phyloP scores from a whole-genome alignment of 2,888 invertebrate genomes.

The Allolobophora icterica region DNA sequence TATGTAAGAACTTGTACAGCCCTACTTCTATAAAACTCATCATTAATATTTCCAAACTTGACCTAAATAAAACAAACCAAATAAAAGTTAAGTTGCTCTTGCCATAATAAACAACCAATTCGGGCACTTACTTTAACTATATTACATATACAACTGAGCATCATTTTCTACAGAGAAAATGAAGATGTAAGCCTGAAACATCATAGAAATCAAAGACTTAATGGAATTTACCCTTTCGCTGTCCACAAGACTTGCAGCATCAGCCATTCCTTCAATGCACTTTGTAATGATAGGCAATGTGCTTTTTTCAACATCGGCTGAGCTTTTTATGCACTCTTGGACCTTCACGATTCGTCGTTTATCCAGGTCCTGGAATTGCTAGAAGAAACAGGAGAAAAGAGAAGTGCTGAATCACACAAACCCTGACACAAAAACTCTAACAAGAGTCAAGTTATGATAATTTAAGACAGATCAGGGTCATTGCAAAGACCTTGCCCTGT shows the following conservation, averaged over 20 bases:
- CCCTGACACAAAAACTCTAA: too few relatives aligned
- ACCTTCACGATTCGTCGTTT: conserved; percentile 92
- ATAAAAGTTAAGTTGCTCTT: not conserved
- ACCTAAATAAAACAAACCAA: not conserved
- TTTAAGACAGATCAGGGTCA: too few relatives aligned
- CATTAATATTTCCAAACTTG: not conserved
- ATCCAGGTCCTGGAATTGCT: conserved; percentile 71
- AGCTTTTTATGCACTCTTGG: conserved; percentile 86
- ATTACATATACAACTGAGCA: not conserved
- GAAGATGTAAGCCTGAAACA: not conserved
- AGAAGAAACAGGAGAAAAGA: not conserved
- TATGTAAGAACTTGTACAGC: not conserved
- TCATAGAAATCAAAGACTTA: not conserved
- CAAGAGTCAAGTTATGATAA: too few relatives aligned
- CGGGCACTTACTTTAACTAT: not conserved
- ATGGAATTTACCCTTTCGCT: conserved; percentile 67
- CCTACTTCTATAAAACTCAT: too few relatives aligned
- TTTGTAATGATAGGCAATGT: conserved; percentile 95
- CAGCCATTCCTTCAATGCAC: conserved; percentile 92
- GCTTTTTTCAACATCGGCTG: conserved; percentile 88
- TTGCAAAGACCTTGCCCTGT: too few relatives aligned
- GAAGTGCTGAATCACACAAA: not conserved
- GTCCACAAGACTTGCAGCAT: conserved; percentile 88
- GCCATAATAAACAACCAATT: not conserved
- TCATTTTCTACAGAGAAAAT: not conserved